A percentile compares a stretch with the other conserved stretches of the same genome.
Evolutionary conservation across 2,888 invertebrate genomes (phyloP).

Genomic region (Helobdella robusta): DNA sequence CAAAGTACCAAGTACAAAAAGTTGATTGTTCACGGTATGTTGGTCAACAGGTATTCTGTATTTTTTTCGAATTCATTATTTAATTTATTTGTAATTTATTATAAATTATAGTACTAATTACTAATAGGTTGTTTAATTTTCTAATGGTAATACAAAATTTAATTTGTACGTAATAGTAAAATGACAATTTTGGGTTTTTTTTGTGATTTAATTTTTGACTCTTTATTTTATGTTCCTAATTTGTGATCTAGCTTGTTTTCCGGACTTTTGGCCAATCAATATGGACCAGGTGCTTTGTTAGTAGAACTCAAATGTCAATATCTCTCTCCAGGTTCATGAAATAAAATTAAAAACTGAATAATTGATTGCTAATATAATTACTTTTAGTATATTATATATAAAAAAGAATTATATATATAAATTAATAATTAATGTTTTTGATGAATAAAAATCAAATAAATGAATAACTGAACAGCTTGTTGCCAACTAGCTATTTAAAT

Average conservation of each 20-base stretch:
- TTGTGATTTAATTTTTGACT: neutral
- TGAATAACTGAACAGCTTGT: too few relatives aligned
- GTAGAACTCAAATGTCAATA: conserved; percentile 2
- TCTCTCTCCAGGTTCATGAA: neutral
- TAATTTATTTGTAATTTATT: neutral
- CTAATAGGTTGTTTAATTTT: too few relatives aligned
- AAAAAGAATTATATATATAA: too few relatives aligned
- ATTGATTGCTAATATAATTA: too few relatives aligned
- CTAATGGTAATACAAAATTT: neutral
- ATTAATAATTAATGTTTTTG: too few relatives aligned
- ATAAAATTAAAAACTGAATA: too few relatives aligned
- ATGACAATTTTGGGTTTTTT: neutral
- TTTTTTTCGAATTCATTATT: neutral
- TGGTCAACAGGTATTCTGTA: conserved; percentile 1
- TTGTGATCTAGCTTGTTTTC: neutral
- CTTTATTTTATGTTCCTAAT: neutral
- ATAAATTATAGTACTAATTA: too few relatives aligned
- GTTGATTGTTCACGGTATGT: conserved; percentile 1
- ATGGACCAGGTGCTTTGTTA: neutral
- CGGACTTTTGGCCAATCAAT: conserved; percentile 15
- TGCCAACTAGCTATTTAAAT: too few relatives aligned
- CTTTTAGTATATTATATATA: too few relatives aligned
- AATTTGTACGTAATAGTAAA: neutral
- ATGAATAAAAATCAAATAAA: too few relatives aligned
- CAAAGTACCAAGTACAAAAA: conserved; percentile 6